These are phyloP conservation scores for Colossoma macropomum DNA, from an alignment of 2,113 vertebrate species.

Conservation along the genomic window DNA sequence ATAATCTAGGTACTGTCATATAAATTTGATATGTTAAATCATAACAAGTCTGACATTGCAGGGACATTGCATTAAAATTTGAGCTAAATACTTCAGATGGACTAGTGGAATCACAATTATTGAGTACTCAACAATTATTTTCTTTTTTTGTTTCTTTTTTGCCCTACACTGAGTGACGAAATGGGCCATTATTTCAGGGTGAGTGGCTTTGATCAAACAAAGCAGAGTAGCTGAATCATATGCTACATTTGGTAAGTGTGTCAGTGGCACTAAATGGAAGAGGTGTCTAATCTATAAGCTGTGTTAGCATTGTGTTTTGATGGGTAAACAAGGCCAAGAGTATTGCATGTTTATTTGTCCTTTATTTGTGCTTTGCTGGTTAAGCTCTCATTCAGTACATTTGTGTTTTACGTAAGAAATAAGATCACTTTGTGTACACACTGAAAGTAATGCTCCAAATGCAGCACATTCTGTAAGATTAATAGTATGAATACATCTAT, in stretches of 20 bases:
- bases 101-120: not conserved
- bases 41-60: not conserved
- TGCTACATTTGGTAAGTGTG: slow-evolving; percentile 36
- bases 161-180: not conserved
- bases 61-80: not conserved
- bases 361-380: not conserved
- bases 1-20: too few species aligned
- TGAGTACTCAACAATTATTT: slow-evolving; percentile 8
- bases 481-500: too few species aligned
- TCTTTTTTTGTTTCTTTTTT: slow-evolving; percentile 1
- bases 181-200: slow-evolving; percentile 29
- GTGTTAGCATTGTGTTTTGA: not conserved
- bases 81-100: not conserved
- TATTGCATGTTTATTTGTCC: not conserved
- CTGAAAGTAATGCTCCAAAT: not conserved
- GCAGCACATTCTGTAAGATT: not conserved
- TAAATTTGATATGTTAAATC: not conserved
- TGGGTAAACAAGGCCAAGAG: not conserved
- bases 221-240: slow-evolving; percentile 22
- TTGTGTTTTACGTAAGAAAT: not conserved
- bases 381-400: not conserved
- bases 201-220: not conserved
- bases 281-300: not conserved
- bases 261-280: slow-evolving; percentile 7
- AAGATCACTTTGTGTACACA: not conserved